Conservation (phyloP, 53 echinoderm and acorn worm genomes). For the Henricia sp. region DNA sequence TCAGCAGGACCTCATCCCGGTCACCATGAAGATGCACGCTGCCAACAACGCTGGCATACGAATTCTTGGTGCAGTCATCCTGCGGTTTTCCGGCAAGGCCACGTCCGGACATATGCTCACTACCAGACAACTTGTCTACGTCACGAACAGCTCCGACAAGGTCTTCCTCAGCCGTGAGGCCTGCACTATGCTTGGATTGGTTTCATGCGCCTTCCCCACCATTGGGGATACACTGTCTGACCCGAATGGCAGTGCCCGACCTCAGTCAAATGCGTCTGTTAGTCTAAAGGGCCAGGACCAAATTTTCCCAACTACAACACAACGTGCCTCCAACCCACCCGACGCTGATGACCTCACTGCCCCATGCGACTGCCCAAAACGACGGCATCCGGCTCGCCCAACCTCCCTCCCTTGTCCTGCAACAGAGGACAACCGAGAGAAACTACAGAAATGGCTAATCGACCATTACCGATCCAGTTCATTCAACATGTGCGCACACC, state of each 20-base stretch:
- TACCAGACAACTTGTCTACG: conserved; percentile 61
- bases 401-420: conserved; percentile 51
- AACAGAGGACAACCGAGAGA: conserved; percentile 58
- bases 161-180: conserved; percentile 51
- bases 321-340: neutral
- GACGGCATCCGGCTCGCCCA: conserved; percentile 49
- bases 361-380: conserved; percentile 55
- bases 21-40: conserved; percentile 67
- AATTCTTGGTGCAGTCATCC: conserved; percentile 49
- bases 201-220: conserved; percentile 50
- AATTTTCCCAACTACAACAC: neutral
- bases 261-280: too few relatives aligned
- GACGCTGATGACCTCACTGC: neutral
- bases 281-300: neutral
- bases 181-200: conserved; percentile 62
- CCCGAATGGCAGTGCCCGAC: too few relatives aligned
- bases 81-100: conserved; percentile 41
- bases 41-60: conserved; percentile 52
- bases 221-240: conserved; percentile 61
- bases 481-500: conserved; percentile 70
- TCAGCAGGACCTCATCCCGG: conserved; percentile 61
- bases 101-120: conserved; percentile 26
- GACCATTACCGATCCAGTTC: conserved; percentile 61
- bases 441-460: conserved; percentile 57
- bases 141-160: conserved; percentile 50